These are phyloP conservation scores for Eupsilia transversa DNA, from an alignment of 2,888 invertebrate species.

Conservation along the genomic window DNA sequence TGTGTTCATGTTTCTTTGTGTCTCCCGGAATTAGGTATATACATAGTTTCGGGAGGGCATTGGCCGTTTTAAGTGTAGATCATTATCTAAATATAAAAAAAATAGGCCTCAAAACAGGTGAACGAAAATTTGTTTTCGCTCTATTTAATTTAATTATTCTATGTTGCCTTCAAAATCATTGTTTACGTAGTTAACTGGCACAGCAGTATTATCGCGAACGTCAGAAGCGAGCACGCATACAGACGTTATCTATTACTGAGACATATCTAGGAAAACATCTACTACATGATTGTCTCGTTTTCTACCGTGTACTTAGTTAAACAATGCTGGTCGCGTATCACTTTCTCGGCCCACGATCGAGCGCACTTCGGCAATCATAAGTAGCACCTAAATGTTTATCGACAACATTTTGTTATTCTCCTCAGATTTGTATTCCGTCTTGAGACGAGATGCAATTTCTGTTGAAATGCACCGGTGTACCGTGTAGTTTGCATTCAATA, in stretches of 20 bases:
- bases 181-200: constrained; percentile 41
- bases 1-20: no score
- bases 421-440: constrained; percentile 64
- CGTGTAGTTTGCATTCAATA: constrained; percentile 51
- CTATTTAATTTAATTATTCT: constrained; percentile 16
- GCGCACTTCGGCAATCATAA: constrained; percentile 75
- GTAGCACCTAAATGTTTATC: constrained; percentile 73
- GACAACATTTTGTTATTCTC: constrained; percentile 71
- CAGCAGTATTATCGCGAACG: constrained; percentile 47
- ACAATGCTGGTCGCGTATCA: constrained; percentile 79
- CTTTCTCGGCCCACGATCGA: constrained; percentile 82
- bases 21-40: neutral
- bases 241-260: constrained; percentile 56
- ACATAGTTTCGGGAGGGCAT: neutral
- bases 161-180: constrained; percentile 23
- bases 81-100: neutral
- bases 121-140: neutral
- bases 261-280: constrained; percentile 59
- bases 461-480: constrained; percentile 54
- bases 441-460: constrained; percentile 53
- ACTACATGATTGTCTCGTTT: constrained; percentile 38
- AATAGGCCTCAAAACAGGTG: neutral
- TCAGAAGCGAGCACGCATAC: constrained; percentile 24
- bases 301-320: constrained; percentile 40
- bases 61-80: neutral